Evolutionary conservation across 2,888 invertebrate genomes (phyloP), one percentile per base, ranked within the genome.

Genomic region (Mythimna impura): DNA sequence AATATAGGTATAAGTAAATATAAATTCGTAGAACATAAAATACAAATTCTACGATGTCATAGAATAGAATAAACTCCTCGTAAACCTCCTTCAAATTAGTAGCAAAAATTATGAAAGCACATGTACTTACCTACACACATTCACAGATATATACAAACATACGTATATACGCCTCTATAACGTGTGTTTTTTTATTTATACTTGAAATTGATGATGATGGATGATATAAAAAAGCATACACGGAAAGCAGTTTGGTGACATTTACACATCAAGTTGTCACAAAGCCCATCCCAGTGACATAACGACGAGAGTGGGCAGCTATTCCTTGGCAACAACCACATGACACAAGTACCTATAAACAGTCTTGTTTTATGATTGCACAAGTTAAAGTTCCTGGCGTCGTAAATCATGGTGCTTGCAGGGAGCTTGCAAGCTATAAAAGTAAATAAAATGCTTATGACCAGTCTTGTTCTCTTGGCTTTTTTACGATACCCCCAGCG

Each of bases 401-500:
- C 80, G 66, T 81, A 81, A 81, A 81, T 76, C 81, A 81, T 55
- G 54, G 34, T 69, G 30, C 60, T 76, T 70, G 76, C 81, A 75
- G 55, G 40, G 52, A 73, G 60, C 64, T 83, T 72, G 83, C 80
- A 81, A 70, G 80, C 60, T 70, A 65, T 80, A 80, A 80, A 80
- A 84, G 81, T 81, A 81, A 81, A 84, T 84, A 76, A 84, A 80
- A 67, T 67, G 66, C n/a, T 81, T 75, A 81, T 76, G 66, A 66
- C 81, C 66, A 34, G 66, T 70, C 66, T 69, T 74, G 68, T 64
- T 75, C 73, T 66, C 66, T 61, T 60, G 25, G 62, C 66, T 72
- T 64, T 62, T 78, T 83, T 80, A 80, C 50, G 80, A 83, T 64
- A 65, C 83, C 47, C 80, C 30, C 1, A 65, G 40, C 25, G 67